Conservation (phyloP, 2,113 vertebrate genomes). For the Phaethon lepturus region DNA sequence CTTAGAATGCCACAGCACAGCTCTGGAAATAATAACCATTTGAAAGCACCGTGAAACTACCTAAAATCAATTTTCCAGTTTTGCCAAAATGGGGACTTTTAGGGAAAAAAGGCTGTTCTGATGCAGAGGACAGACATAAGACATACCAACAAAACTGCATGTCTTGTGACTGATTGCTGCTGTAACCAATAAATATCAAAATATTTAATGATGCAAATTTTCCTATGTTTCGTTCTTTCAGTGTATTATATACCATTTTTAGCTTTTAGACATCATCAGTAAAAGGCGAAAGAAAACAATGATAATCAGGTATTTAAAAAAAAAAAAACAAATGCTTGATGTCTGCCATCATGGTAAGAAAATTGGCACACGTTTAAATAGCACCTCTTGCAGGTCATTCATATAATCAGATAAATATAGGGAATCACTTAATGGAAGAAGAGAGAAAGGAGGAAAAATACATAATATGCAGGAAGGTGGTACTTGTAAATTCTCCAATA, state of each 20-base stretch:
- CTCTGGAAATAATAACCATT: conserved; percentile 18
- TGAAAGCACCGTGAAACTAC: not conserved
- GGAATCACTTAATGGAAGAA: not conserved
- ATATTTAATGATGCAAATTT: not conserved
- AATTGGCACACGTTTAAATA: not conserved
- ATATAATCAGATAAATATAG: not conserved
- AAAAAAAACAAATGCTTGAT: not conserved
- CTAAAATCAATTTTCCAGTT: conserved; percentile 21
- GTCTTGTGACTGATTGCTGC: not conserved
- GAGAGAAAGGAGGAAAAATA: conserved; percentile 39
- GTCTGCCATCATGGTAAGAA: not conserved
- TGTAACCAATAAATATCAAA: not conserved
- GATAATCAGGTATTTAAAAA: not conserved
- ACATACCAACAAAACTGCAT: not conserved
- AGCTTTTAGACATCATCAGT: not conserved
- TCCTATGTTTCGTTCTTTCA: not conserved
- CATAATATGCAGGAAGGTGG: not conserved
- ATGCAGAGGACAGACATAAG: not conserved
- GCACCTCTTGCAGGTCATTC: not conserved
- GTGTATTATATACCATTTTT: not conserved
- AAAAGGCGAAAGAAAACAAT: not conserved
- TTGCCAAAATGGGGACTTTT: not conserved
- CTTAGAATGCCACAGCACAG: not conserved
- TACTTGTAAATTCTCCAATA: conserved; percentile 17
- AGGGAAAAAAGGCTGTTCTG: not conserved